Conservation (phyloP, 2,797 vertebrate species). For the Florisuga fusca region DNA sequence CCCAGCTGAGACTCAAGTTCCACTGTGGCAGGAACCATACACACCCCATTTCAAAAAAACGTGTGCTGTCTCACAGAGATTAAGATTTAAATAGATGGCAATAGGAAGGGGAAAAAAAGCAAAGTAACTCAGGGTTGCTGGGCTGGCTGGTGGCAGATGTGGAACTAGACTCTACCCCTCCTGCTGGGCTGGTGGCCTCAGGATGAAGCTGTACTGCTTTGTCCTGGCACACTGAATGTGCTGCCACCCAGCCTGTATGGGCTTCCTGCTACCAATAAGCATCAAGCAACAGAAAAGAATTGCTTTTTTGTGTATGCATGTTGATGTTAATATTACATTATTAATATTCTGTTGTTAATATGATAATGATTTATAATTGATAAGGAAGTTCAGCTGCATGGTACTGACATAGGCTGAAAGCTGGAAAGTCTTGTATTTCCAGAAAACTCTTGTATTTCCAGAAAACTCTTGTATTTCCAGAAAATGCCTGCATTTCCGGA, state of each 20-base stretch:
- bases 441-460: not conserved
- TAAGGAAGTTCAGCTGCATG: not conserved
- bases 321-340: too few relatives aligned
- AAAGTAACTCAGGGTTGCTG: not conserved
- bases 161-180: not conserved
- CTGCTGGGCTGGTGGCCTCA: not conserved
- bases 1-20: rapidly evolving
- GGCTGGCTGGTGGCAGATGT: not conserved
- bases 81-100: not conserved
- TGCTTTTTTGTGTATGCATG: not conserved
- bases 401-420: not conserved
- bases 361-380: not conserved
- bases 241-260: not conserved
- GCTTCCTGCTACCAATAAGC: not conserved
- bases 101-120: not conserved
- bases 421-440: not conserved
- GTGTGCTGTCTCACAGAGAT: not conserved
- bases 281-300: not conserved
- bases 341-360: not conserved
- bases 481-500: not conserved
- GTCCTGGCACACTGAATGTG: not conserved
- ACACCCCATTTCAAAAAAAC: not conserved
- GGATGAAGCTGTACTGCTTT: not conserved
- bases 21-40: rapidly evolving
- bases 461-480: not conserved